Evolutionary conservation across 2,888 invertebrate genomes (phyloP), one percentile per base, ranked within the genome.

Genomic region (Zele albiditarsus): DNA sequence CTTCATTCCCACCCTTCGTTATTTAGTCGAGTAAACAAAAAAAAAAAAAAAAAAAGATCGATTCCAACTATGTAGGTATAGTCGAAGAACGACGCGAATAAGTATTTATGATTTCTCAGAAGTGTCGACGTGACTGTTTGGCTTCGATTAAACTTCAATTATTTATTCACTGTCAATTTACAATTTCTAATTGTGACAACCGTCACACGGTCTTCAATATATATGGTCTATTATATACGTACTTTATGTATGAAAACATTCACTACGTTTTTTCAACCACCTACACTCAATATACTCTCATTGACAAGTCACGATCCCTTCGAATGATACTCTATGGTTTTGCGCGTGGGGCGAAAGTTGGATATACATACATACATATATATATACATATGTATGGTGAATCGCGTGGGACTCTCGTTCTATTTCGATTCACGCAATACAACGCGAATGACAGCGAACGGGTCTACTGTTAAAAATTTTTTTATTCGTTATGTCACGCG

Each of bases 101-200:
- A 73, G 75, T 74, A 77, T 81, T 79, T 80, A 79, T 80, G 78
- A 81, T 81, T 81, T 78, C 81, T 76, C 73, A 78, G 81, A 79
- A 80, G 65, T 72, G 60, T 31, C 33, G 14, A 20, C 31, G 49
- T 71, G 63, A 57, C 74, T 20, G 46, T 53, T n/a, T 53, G 20
- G 2, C 53, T 53, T 53, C 8, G n/a, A 53, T 53, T 8, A 73
- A 69, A 66, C 70, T 31, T 74, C 62, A 63, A 42, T 58, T 53
- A 69, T 58, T 65, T 71, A 78, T 80, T 77, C 74, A 78, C 73
- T 80, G 72, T 78, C 74, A 75, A 77, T 80, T 78, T 74, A 72
- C 5, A 46, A 46, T 74, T 58, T 53, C n/a, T 20, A 25, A 62
- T 62, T 28, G 33, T 49, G 65, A 46, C 42, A 27, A 58, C 16